A percentile compares a stretch with the other conserved stretches of the same genome.
Conservation (phyloP, 2,113 vertebrate species). For the Dipodomys stephensi region DNA sequence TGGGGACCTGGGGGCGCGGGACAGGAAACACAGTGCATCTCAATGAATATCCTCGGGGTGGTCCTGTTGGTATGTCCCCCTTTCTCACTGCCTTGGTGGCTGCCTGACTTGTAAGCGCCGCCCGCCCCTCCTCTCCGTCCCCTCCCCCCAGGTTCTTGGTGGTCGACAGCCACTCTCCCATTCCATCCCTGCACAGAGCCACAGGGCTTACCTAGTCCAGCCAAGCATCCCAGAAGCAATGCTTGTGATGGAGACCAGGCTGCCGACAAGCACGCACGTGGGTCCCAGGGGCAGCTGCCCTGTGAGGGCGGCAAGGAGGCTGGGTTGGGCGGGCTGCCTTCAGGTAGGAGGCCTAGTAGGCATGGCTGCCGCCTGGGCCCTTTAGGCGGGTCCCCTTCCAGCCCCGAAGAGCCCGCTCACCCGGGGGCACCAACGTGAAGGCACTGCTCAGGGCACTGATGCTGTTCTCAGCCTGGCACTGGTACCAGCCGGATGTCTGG, state of each 20-base stretch:
- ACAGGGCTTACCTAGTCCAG: slow-evolving; percentile 11
- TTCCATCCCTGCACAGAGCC: accelerated
- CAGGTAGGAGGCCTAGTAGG: neutral
- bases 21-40: no score
- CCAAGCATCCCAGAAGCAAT: neutral
- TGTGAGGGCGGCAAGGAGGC: neutral
- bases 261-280: neutral
- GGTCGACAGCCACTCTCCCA: neutral
- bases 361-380: no score
- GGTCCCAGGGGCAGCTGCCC: slow-evolving; percentile 34
- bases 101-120: neutral
- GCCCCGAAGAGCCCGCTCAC: slow-evolving; percentile 76
- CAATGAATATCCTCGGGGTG: neutral
- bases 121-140: neutral
- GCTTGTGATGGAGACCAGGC: neutral
- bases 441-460: slow-evolving; percentile 79
- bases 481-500: slow-evolving; percentile 65
- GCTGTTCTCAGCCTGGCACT: slow-evolving; percentile 81
- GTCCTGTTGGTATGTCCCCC: neutral
- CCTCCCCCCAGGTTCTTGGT: neutral
- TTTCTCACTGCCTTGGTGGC: neutral
- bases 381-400: no score
- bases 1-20: neutral
- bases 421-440: slow-evolving; percentile 83
- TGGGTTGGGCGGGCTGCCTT: neutral